Evolutionary conservation across 2,888 invertebrate genomes (phyloP), one percentile per base, ranked within the genome.

Genomic region (Acheta domesticus): DNA sequence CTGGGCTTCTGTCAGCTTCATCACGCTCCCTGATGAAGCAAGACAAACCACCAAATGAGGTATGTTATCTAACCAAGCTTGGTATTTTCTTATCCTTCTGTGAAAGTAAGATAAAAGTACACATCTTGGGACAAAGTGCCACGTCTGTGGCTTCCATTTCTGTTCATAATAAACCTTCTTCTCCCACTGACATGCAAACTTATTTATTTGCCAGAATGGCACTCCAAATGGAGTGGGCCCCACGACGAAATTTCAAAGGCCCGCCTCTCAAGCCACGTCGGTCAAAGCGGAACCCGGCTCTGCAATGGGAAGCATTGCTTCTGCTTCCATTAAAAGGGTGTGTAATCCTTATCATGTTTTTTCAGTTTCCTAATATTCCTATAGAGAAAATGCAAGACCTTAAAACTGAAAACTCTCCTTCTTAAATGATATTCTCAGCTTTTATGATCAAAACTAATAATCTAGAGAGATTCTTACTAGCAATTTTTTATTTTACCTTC

Each of bases 231-330:
- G 62, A 62, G 62, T 62, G 62, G 62, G 62, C 14, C 16, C 62
- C 14, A n/a, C 62, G 14, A 19, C 62, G 12, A 62, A 62, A 62
- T 62, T 62, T 62, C 81, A 80, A 12, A 84, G 88, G 80, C 87
- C 89, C 0, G 87, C 87, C 1, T 90, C 89, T n/a, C 89, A 88
- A 83, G 89, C 89, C 8, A 89, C 89, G 1, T 89, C 89, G 75
- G 86, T 89, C 12, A 90, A 89, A 84, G 90, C 88, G 1, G 90
- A 91, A 84, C 89, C 89, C 1, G 89, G 90, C n/a, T 88, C 87
- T 79, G 87, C 85, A 3, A 84, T 88, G 83, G 88, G 88, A 14
- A 88, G 88, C 48, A 86, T 87, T 77, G 87, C 87, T 21, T 87
- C 87, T 16, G 87, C 87, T 19, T 83, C 84, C 75, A 73, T 83